A percentile compares a stretch with the other conserved stretches of the same genome.
These are phyloP conservation scores for Alsophila aescularia DNA, from an alignment of 2,888 invertebrate genomes.

Conservation along the genomic window DNA sequence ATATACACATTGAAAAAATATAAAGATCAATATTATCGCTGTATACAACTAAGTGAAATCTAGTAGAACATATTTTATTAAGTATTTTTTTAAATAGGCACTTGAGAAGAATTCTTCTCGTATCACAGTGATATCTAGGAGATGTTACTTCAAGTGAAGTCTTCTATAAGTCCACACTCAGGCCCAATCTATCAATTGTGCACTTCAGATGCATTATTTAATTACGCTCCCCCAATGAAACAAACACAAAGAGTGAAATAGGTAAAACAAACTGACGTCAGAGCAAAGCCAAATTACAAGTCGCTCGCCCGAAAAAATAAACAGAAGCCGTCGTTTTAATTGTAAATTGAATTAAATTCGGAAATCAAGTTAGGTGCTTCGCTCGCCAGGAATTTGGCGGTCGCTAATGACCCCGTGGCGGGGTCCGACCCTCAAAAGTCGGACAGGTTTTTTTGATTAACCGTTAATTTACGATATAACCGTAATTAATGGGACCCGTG, in stretches of 20 bases:
- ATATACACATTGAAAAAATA: no score
- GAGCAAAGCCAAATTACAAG: slow-evolving; percentile 61
- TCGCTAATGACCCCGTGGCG: slow-evolving; percentile 63
- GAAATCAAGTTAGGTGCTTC: slow-evolving; percentile 70
- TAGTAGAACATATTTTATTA: no score
- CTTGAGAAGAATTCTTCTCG: no score
- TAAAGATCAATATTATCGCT: no score
- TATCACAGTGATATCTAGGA: not conserved
- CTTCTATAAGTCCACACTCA: not conserved
- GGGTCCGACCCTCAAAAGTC: slow-evolving; percentile 52
- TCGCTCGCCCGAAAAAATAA: slow-evolving; percentile 68
- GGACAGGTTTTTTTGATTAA: slow-evolving; percentile 72
- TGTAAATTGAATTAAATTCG: slow-evolving; percentile 80
- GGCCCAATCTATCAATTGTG: slow-evolving; percentile 20
- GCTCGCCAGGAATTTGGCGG: slow-evolving; percentile 54
- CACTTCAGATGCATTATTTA: slow-evolving; percentile 33
- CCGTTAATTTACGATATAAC: slow-evolving; percentile 65
- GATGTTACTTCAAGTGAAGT: not conserved
- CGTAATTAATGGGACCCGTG: slow-evolving; percentile 69
- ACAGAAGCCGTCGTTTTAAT: slow-evolving; percentile 71
- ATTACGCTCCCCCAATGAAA: slow-evolving; percentile 41
- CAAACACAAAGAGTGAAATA: slow-evolving; percentile 45
- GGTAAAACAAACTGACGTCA: slow-evolving; percentile 57
- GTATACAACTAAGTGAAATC: no score
- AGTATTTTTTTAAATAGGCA: no score